Percentiles rank a stretch among this genome's conserved stretches.
phyloP scores from a whole-genome alignment of 2,888 invertebrate genomes.

The Cepaea hortensis region DNA sequence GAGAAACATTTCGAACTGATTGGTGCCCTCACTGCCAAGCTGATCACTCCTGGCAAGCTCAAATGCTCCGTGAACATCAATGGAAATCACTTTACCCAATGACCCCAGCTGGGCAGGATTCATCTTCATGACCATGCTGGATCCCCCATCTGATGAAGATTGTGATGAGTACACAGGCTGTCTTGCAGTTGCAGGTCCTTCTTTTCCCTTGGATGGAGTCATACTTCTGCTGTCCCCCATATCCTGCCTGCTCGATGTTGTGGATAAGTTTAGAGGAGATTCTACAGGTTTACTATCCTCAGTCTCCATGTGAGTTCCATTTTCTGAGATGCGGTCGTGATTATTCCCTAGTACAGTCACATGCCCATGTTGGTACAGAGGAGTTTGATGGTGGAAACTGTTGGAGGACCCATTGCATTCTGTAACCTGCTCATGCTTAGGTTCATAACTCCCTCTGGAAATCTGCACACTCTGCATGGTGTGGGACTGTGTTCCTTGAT shows the following conservation, averaged over 20 bases:
- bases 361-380: not conserved
- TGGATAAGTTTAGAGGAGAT: slow-evolving; percentile 32
- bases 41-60: not conserved
- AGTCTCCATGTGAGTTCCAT: not conserved
- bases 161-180: not conserved
- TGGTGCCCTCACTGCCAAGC: not conserved
- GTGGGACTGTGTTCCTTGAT: not conserved
- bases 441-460: not conserved
- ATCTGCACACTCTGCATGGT: not conserved
- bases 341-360: not conserved
- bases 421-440: not conserved
- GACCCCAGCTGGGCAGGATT: not conserved
- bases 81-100: slow-evolving; percentile 30
- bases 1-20: slow-evolving; percentile 38
- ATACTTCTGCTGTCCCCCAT: not conserved
- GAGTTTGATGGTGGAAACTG: not conserved
- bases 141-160: not conserved
- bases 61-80: slow-evolving; percentile 17
- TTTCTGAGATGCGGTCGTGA: not conserved
- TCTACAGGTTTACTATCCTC: not conserved
- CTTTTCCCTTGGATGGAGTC: not conserved
- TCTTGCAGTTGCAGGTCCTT: not conserved
- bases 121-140: not conserved
- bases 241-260: slow-evolving; percentile 14
- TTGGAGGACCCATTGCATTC: not conserved